Conservation (phyloP, 2,888 invertebrate species). For the Athrips mouffetella region DNA sequence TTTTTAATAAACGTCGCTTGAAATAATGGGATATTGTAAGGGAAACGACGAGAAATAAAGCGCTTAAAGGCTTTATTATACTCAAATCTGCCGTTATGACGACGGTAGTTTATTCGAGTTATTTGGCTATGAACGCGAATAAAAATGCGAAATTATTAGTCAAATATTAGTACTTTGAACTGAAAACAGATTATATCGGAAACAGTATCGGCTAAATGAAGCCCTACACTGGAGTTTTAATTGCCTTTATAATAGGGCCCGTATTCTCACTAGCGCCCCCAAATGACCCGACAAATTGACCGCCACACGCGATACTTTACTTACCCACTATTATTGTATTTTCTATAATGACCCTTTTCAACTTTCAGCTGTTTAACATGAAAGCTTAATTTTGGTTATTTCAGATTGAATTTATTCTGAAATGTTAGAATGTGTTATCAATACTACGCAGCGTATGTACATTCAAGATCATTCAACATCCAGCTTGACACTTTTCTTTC, state of each 20-base stretch:
- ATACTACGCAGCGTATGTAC: no score
- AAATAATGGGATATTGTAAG: conserved; percentile 16
- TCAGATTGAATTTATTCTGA: neutral
- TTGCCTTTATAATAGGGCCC: conserved; percentile 59
- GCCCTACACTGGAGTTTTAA: conserved; percentile 65
- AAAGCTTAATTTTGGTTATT: conserved; percentile 7
- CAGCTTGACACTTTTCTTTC: no score
- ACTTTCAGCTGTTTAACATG: conserved; percentile 13
- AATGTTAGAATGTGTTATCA: neutral
- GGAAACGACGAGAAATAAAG: conserved; percentile 21
- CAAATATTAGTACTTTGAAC: neutral
- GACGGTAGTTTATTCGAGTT: no score
- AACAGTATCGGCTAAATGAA: conserved; percentile 44
- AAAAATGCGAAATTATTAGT: neutral
- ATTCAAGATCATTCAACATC: no score
- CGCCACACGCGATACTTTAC: conserved; percentile 64
- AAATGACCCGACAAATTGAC: conserved; percentile 73
- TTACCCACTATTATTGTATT: conserved; percentile 37
- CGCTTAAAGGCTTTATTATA: neutral
- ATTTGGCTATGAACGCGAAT: neutral
- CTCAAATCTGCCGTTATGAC: neutral
- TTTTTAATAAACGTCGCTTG: conserved; percentile 3
- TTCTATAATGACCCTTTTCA: conserved; percentile 32
- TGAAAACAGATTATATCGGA: conserved; percentile 24
- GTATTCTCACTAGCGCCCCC: conserved; percentile 58